phyloP scores from a whole-genome alignment of 2,888 invertebrate species.

The Brachylomia viminalis region DNA sequence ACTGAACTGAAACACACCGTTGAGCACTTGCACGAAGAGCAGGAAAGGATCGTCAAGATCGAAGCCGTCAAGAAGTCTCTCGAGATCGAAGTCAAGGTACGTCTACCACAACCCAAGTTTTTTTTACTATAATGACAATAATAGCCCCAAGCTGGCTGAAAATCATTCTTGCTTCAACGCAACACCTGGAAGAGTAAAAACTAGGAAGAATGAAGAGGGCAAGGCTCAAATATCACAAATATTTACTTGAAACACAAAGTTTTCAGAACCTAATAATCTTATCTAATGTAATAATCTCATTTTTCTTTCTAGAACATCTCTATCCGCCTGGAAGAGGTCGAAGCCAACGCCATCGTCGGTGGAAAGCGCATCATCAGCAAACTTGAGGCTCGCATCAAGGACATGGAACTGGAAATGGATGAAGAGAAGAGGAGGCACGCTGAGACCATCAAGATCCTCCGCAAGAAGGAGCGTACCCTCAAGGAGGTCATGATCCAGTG shows the following conservation, averaged over 20 bases:
- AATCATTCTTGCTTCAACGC: background rate
- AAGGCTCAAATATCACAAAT: too few species aligned
- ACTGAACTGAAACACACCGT: conserved; percentile 98
- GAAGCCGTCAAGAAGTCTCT: conserved; percentile 99
- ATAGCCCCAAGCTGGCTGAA: background rate
- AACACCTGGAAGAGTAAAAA: background rate
- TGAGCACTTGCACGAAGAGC: conserved; percentile 98
- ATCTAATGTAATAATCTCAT: background rate
- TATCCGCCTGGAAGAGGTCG: conserved; percentile 98
- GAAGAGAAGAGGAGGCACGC: conserved; percentile 99
- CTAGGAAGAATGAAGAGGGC: background rate
- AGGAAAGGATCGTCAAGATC: conserved; percentile 98
- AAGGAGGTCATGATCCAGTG: conserved; percentile 98
- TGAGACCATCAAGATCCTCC: conserved; percentile 98
- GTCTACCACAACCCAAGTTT: background rate
- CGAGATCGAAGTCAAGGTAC: conserved; percentile 98
- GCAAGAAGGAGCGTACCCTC: conserved; percentile 99
- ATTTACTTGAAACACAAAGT: too few species aligned
- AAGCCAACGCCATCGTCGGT: conserved; percentile 98
- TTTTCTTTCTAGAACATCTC: conserved; percentile 92
- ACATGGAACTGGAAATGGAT: conserved; percentile 98
- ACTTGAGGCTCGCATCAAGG: conserved; percentile 98
- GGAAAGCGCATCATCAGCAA: conserved; percentile 99
- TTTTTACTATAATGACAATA: background rate
- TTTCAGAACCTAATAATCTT: background rate